Evolutionary conservation across 2,888 invertebrate species (phyloP).

Genomic region (Euzophera pinguis): DNA sequence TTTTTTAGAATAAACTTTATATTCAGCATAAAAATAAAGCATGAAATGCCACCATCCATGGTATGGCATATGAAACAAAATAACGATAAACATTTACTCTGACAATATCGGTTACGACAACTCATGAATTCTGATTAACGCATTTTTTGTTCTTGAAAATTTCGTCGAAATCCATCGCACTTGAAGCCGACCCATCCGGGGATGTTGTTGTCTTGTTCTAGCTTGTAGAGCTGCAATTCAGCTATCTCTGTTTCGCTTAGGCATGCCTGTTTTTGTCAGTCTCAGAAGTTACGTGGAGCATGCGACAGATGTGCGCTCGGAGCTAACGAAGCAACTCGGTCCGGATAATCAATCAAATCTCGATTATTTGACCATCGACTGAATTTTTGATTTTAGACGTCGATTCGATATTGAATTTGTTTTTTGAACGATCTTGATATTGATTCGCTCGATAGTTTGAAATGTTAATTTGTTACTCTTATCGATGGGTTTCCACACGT

Average conservation of each 20-base stretch:
- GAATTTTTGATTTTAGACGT: slow-evolving; percentile 35
- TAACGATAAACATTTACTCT: slow-evolving; percentile 20
- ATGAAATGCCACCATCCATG: slow-evolving; percentile 19
- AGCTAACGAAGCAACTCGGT: slow-evolving; percentile 73
- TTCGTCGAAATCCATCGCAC: slow-evolving; percentile 50
- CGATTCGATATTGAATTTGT: slow-evolving; percentile 6
- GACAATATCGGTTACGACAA: slow-evolving; percentile 36
- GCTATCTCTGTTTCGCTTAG: slow-evolving; percentile 48
- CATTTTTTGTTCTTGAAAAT: slow-evolving; percentile 35
- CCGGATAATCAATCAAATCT: slow-evolving; percentile 75
- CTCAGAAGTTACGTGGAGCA: slow-evolving; percentile 69
- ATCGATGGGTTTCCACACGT: neutral
- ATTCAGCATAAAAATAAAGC: slow-evolving; percentile 14
- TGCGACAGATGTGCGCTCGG: slow-evolving; percentile 77
- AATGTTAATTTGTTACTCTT: neutral
- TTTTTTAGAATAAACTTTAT: neutral
- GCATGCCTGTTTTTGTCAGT: slow-evolving; percentile 69
- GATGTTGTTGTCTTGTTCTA: slow-evolving; percentile 43
- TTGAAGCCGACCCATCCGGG: slow-evolving; percentile 46
- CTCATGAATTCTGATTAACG: slow-evolving; percentile 38
- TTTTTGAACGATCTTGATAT: slow-evolving; percentile 5
- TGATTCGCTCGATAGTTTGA: slow-evolving; percentile 6
- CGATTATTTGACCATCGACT: slow-evolving; percentile 66
- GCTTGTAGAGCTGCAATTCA: slow-evolving; percentile 28
- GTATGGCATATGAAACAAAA: slow-evolving; percentile 21